Conservation (phyloP, 2,113 vertebrate species). For the Pimephales promelas region DNA sequence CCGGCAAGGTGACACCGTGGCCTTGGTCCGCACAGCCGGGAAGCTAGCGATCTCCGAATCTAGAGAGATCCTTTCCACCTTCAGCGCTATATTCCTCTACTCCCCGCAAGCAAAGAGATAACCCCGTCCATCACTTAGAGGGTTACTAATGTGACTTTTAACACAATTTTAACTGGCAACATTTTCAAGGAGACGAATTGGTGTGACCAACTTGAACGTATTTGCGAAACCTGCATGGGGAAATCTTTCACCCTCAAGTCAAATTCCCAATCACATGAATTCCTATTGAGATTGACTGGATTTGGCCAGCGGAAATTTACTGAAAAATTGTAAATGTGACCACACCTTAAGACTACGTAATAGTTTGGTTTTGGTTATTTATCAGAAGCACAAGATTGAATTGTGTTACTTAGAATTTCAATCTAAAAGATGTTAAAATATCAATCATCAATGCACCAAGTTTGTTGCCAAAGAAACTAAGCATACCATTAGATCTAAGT, state of each 20-base stretch:
- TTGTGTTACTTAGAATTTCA: constrained; percentile 4
- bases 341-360: not conserved
- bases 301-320: not conserved
- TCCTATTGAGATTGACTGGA: not conserved
- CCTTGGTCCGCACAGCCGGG: constrained; percentile 85
- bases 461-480: not conserved
- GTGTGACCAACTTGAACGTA: not conserved
- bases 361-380: constrained; percentile 38
- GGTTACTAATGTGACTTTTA: constrained; percentile 49
- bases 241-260: not conserved
- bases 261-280: not conserved
- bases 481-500: not conserved
- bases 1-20: constrained; percentile 85
- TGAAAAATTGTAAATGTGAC: not conserved
- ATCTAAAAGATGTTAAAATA: not conserved
- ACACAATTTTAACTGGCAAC: not conserved
- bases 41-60: constrained; percentile 85
- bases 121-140: constrained; percentile 52
- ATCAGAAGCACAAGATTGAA: not conserved
- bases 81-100: constrained; percentile 90
- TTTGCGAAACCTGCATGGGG: not conserved
- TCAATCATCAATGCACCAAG: not conserved
- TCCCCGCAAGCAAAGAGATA: constrained; percentile 83
- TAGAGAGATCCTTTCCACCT: constrained; percentile 91
- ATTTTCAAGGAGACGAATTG: not conserved